Conservation (phyloP, 2,113 vertebrate species). For the Galeopterus variegatus region DNA sequence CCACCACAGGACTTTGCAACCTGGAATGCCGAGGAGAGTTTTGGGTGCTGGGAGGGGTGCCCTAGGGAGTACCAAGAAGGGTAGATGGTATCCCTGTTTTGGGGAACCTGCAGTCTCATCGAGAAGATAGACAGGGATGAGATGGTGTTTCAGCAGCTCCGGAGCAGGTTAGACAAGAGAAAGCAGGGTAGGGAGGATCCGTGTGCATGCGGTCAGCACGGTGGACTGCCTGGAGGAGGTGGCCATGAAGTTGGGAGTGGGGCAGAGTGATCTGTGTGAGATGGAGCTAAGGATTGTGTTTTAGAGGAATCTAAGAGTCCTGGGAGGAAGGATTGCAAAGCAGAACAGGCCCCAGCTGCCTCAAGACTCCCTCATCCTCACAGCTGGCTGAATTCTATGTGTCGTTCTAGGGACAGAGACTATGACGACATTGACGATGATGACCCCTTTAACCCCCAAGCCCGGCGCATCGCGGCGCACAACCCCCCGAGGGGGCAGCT, state of each 20-base stretch:
- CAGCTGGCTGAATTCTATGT: fast-evolving
- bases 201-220: fast-evolving
- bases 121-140: neutral
- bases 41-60: neutral
- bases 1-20: neutral
- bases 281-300: fast-evolving
- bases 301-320: neutral
- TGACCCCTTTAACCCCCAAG: constrained; percentile 96
- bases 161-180: neutral
- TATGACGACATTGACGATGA: constrained; percentile 97
- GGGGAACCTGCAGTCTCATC: neutral
- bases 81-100: neutral
- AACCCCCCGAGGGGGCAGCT: constrained; percentile 91
- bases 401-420: constrained; percentile 90
- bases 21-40: neutral
- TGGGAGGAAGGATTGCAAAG: neutral
- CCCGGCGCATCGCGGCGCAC: constrained; percentile 90
- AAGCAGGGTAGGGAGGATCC: neutral
- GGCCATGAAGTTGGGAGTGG: fast-evolving
- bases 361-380: neutral
- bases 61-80: neutral
- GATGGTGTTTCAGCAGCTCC: fast-evolving
- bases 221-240: constrained; percentile 10
- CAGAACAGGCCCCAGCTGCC: neutral
- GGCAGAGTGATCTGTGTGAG: neutral